Base-by-base conservation (phyloP, 2,113 vertebrate genomes). In the Actinemys pallida region DNA sequence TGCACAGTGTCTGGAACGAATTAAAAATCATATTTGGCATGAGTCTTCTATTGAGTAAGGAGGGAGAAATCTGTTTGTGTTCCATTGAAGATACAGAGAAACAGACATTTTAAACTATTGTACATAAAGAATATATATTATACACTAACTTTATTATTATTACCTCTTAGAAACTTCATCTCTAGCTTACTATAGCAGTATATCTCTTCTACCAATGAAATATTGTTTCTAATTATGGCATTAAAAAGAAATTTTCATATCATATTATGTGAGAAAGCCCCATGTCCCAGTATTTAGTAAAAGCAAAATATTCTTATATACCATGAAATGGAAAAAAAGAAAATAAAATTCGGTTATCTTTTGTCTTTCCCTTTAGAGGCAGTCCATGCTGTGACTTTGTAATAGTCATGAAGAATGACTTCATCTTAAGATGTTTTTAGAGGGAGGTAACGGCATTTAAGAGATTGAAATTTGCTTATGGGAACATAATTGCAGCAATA, bases 31-130 rank as follows among this genome's bases (percentile, higher is more conserved):
- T 47, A 85, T 59, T 35, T 25, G 20, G 81, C 5, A 7, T 79
- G 0, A 53, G 31, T 19, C 8, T 7, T 83, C 91, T 1, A 14
- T 10, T 92, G 81, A 80, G 8, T 56, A 84, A 93, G 75, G 3
- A 83, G 81, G 39, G 56, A 89, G 50, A n/a, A 85, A 45, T 86
- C 90, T 80, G 69, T 95, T 93, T 54, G 86, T 92, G 35, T 54
- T 94, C 59, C 88, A 0, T 87, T 92, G 86, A 90, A 87, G 5
- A 72, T 81, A 79, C 69, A n/a, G 87, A 89, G 53, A 84, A 97
- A 62, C 57, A 89, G 80, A 59, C 80, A 81, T 86, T 29, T 95
- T 93, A 91, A 94, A 69, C 0, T 0, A 80, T 24, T 90, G 10
- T 9, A 47, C 39, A n/a, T 92, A 52, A 84, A 78, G 52, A 72